Base-by-base conservation (phyloP, 2,113 vertebrate species). In the Mesembrinibis cayennensis region DNA sequence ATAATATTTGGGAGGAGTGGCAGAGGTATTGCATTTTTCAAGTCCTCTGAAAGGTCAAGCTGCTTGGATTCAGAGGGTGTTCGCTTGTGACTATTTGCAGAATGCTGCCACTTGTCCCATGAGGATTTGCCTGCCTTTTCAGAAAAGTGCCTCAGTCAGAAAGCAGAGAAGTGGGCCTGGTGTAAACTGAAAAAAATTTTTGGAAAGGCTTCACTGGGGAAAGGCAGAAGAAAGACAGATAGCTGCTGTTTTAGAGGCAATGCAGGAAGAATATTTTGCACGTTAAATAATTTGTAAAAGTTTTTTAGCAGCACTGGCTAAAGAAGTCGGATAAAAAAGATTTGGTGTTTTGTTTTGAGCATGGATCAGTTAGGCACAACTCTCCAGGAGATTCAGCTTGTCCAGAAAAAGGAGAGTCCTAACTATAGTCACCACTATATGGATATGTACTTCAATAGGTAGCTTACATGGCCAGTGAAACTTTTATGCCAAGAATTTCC, bases 11-110 rank as follows among this genome's bases (percentile, higher is more conserved):
- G 66, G 67, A 92, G 29, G 32, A 86, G 38, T 90, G 49, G 76
- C 53, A 95, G 49, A 82, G 21, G n/a, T 20, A 79, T 23, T 76
- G 21, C 49, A 80, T 91, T 86, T 97, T 97, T 90, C 36, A 89
- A 92, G 55, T 59, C 59, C 38, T 45, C 44, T 95, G 86, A 67
- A 82, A 85, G 29, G 52, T 55, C 47, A 25, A 69, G 50, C 78
- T 87, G 69, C 27, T 73, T 82, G 25, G 42, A 49, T 52, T 34
- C 36, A 61, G 87, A 89, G 32, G 49, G 67, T 15, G 4, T 71
- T 93, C 6, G 1, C 50, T 93, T 3, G 4, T 14, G 15, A 44
- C 69, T 70, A 49, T 87, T 88, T 1, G 7, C 71, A 78, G 59
- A 91, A 87, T 58, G 56, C 23, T 79, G 19, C 38, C 30, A 78